phyloP scores from a whole-genome alignment of 2,113 vertebrate species.

The Hystrix brachyura region DNA sequence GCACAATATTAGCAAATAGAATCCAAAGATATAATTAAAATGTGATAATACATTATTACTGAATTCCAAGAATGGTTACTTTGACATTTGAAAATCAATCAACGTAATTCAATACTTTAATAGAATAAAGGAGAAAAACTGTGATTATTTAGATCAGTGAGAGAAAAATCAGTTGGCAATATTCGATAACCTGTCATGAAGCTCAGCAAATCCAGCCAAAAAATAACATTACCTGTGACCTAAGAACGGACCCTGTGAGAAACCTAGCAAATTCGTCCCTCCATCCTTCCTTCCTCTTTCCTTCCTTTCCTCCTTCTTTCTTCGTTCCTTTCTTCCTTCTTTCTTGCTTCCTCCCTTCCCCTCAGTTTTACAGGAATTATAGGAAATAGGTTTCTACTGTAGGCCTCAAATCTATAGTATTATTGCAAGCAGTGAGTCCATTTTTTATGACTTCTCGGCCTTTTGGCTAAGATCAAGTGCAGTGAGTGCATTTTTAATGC shows the following conservation, averaged over 20 bases:
- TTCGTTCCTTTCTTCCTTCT: not conserved
- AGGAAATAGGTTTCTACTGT: not conserved
- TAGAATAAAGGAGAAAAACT: not conserved
- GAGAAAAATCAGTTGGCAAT: not conserved
- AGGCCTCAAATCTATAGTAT: not conserved
- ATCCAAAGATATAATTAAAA: constrained; percentile 36
- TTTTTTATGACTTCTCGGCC: not conserved
- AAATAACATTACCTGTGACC: not conserved
- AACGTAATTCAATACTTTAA: not conserved
- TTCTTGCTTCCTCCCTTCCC: not conserved
- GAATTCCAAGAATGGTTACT: not conserved
- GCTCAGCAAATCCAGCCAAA: not conserved
- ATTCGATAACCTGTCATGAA: not conserved
- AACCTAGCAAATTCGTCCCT: not conserved
- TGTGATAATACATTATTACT: not conserved
- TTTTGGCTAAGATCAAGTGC: no score
- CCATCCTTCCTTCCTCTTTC: not conserved
- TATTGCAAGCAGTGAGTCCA: not conserved
- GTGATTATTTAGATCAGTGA: not conserved
- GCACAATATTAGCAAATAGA: not conserved
- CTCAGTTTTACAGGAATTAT: not conserved
- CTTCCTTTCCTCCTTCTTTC: not conserved
- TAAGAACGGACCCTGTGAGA: not conserved
- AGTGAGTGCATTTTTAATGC: not conserved
- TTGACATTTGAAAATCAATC: not conserved